A percentile compares a stretch with the other conserved stretches of the same genome.
Evolutionary conservation across 2,113 vertebrate genomes (phyloP).

Genomic region (Lagopus leucura): DNA sequence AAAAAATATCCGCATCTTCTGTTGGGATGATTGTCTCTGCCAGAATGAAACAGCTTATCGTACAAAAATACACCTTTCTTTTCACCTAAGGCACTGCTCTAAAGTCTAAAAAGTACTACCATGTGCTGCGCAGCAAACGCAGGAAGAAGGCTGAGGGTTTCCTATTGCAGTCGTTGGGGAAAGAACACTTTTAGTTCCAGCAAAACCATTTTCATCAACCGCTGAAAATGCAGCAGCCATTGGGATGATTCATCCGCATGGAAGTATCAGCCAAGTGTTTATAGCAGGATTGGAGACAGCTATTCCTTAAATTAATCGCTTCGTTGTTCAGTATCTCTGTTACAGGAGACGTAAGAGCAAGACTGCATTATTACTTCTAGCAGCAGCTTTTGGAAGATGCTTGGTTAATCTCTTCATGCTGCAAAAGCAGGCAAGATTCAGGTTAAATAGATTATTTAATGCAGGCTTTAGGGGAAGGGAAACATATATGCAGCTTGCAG

Average conservation of each 20-base stretch:
- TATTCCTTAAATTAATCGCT: not conserved
- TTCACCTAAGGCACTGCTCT: slow-evolving; percentile 88
- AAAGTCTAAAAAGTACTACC: slow-evolving; percentile 73
- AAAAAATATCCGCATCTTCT: slow-evolving; percentile 55
- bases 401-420: slow-evolving; percentile 43
- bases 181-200: not conserved
- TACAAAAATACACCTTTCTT: slow-evolving; percentile 81
- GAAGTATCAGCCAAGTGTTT: not conserved
- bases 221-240: not conserved
- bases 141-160: not conserved
- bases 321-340: not conserved
- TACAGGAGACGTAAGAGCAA: not conserved
- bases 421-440: slow-evolving; percentile 13
- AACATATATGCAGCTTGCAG: slow-evolving; percentile 11
- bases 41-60: slow-evolving; percentile 75
- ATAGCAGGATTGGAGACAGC: not conserved
- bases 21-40: slow-evolving; percentile 89
- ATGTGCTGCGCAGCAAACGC: slow-evolving; percentile 30
- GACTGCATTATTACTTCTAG: not conserved
- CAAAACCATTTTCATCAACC: not conserved
- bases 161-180: not conserved
- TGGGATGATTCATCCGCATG: not conserved
- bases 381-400: slow-evolving; percentile 23
- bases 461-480: not conserved
- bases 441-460: slow-evolving; percentile 24